These are phyloP conservation scores for Resseliella maxima DNA, from an alignment of 2,888 invertebrate genomes.

Conservation along the genomic window DNA sequence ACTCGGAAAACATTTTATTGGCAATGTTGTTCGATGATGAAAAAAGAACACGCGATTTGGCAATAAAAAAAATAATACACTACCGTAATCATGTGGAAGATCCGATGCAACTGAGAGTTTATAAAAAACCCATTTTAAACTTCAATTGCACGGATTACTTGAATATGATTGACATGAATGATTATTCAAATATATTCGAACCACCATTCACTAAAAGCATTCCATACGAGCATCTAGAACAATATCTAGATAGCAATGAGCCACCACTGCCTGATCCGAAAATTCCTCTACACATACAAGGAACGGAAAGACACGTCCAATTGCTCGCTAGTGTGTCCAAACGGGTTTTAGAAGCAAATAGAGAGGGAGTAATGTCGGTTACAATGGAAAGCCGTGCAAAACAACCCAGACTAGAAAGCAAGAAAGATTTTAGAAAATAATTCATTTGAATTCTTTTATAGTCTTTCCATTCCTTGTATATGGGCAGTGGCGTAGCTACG, in stretches of 20 bases:
- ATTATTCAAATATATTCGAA: not conserved
- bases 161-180: constrained; percentile 21
- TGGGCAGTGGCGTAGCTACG: no score
- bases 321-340: not conserved
- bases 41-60: not conserved
- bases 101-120: constrained; percentile 20
- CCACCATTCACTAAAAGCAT: not conserved
- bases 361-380: no score
- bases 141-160: constrained; percentile 7
- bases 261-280: not conserved
- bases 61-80: not conserved
- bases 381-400: no score
- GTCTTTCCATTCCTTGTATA: no score
- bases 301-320: constrained; percentile 33
- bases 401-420: no score
- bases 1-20: not conserved
- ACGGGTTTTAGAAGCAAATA: not conserved
- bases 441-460: no score
- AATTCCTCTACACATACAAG: constrained; percentile 13
- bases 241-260: not conserved
- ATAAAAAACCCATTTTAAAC: constrained; percentile 15
- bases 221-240: constrained; percentile 3
- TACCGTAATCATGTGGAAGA: not conserved
- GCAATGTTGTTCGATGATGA: not conserved
- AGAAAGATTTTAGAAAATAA: no score